Evolutionary conservation across 2,113 vertebrate species (phyloP).

Genomic region (Mustelus asterias): DNA sequence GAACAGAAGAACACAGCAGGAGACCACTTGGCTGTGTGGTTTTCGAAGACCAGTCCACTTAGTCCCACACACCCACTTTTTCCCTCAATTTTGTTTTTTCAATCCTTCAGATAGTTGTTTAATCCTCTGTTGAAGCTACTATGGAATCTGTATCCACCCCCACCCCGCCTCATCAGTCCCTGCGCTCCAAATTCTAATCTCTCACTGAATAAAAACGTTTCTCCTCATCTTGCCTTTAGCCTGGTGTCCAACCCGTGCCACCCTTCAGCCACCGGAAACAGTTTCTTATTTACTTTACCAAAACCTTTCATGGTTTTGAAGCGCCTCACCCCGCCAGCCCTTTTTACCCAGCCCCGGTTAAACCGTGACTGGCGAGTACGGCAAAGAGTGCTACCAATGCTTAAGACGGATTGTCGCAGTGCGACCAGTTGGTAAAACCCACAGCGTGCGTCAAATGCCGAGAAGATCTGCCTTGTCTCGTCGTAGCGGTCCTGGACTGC

Average conservation of each 20-base stretch:
- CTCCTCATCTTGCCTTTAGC: too few relatives aligned
- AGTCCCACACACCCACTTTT: not conserved
- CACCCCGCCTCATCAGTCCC: not conserved
- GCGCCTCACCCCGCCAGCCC: not conserved
- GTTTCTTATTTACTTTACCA: not conserved
- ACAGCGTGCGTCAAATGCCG: constrained; percentile 54
- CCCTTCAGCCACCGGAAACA: not conserved
- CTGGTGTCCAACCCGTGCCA: not conserved
- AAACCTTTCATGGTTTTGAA: not conserved
- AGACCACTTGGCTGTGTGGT: not conserved
- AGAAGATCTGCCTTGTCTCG: constrained; percentile 59
- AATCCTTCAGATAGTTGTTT: not conserved
- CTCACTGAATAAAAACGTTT: not conserved
- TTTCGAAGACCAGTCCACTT: not conserved
- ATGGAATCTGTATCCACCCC: not conserved
- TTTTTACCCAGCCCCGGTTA: not conserved
- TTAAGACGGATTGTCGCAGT: not conserved
- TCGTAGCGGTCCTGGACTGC: constrained; percentile 46
- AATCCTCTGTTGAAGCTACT: not conserved
- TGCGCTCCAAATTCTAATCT: not conserved
- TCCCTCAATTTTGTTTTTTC: not conserved
- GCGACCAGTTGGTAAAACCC: constrained; percentile 38
- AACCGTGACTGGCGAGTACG: not conserved
- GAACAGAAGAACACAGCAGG: not conserved
- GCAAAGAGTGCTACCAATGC: not conserved